Evolutionary conservation across 2,888 invertebrate genomes (phyloP), one percentile per base, ranked within the genome.

Genomic region (Acheta domesticus): DNA sequence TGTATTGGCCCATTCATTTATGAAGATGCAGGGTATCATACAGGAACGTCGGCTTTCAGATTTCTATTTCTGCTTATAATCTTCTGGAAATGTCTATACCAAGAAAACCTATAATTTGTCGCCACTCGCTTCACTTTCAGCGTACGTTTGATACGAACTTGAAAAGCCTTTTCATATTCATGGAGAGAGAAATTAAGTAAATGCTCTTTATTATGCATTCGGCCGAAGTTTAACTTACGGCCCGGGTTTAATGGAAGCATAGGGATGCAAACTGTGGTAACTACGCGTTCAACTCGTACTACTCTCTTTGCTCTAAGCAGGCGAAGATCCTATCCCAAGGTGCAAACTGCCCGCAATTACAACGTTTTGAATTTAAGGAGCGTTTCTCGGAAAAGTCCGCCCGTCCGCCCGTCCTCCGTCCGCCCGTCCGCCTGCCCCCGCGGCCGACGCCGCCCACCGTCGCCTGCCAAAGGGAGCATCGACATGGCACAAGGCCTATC

Each of bases 311-410:
- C n/a, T 8, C 8, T 36, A 36, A 36, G 36, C 36, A 36, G 36
- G 36, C 36, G 36, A n/a, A n/a, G 62, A 19, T 16, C n/a, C 62
- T 62, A 62, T 62, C 62, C 62, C 16, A n/a, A 62, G 62, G 62
- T 62, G 62, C 62, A 62, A 62, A 62, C 14, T n/a, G 62, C 62
- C 36, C 62, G 62, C 62, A 62, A 62, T 62, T 62, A 62, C 16
- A 62, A 62, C 62, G 62, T 62, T 19, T 62, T 62, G 62, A 62
- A 62, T 62, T 62, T 62, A 62, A 62, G 62, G n/a, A 62, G 62
- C 62, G 62, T 14, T 62, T 62, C 62, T n/a, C 14, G n/a, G 62
- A 62, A 62, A 62, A 62, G 14, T 62, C 62, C 62, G 62, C 14
- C n/a, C 5, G 62, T 14, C 16, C 16, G 62, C 14, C n/a, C 16